Evolutionary conservation across 92 coral and sea anemone genomes (phyloP).

Genomic region (Epizoanthus illoricatus): DNA sequence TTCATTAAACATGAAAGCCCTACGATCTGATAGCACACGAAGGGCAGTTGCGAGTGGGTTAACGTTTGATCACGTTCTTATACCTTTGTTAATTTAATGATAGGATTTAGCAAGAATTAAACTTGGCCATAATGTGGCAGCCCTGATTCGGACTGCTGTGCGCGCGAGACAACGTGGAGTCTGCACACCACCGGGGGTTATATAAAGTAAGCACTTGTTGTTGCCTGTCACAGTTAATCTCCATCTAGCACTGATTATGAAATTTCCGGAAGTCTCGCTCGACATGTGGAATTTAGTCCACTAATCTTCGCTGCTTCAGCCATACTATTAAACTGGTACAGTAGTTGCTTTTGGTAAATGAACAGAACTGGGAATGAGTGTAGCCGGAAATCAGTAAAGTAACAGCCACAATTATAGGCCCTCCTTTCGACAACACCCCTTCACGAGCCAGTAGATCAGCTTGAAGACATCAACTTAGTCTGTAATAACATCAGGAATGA

Average conservation of each 20-base stretch:
- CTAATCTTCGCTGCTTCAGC: neutral
- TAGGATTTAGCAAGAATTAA: slow-evolving; percentile 25
- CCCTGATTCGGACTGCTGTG: slow-evolving; percentile 15
- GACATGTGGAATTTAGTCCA: slow-evolving; percentile 4
- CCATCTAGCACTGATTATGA: neutral
- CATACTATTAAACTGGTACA: neutral
- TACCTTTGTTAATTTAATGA: slow-evolving; percentile 6
- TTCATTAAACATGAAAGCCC: neutral
- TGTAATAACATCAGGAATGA: too few species aligned
- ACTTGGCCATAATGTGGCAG: neutral
- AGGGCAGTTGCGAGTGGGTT: neutral
- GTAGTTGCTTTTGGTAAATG: neutral
- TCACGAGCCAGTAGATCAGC: neutral
- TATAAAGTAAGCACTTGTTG: neutral
- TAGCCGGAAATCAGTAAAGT: slow-evolving; percentile 33
- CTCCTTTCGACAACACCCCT: slow-evolving; percentile 26
- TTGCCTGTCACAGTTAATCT: slow-evolving; percentile 7
- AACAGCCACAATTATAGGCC: slow-evolving; percentile 17
- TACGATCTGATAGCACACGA: slow-evolving; percentile 9
- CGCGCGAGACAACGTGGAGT: slow-evolving; percentile 16
- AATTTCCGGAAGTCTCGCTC: slow-evolving; percentile 4
- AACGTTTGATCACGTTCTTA: neutral
- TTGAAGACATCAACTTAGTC: neutral
- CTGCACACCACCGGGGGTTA: slow-evolving; percentile 17
- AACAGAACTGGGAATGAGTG: neutral